These are phyloP conservation scores for Bombus vancouverensis DNA, from an alignment of 1,140 invertebrate species.

Conservation along the genomic window DNA sequence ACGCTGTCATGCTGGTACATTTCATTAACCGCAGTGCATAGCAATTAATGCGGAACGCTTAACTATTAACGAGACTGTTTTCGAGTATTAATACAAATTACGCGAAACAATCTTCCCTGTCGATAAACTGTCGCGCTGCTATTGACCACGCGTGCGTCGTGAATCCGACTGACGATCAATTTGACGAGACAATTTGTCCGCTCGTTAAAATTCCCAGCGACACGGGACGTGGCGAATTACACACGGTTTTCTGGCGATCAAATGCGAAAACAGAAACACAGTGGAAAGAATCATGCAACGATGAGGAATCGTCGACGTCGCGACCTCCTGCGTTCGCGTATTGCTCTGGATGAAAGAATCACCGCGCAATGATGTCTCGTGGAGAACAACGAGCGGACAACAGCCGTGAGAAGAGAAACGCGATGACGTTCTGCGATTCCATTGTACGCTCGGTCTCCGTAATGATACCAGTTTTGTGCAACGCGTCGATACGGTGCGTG, in stretches of 20 bases:
- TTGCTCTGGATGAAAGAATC: neutral
- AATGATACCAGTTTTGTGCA: conserved; percentile 55
- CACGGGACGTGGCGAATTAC: neutral
- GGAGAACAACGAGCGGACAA: neutral
- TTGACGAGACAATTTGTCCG: conserved; percentile 32
- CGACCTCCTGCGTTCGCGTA: neutral
- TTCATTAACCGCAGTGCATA: conserved; percentile 42
- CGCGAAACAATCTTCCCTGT: conserved; percentile 24
- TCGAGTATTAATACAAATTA: conserved; percentile 50
- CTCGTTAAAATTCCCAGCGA: conserved; percentile 12
- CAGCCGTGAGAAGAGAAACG: neutral
- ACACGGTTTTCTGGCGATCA: neutral
- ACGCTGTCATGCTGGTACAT: neutral
- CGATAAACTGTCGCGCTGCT: conserved; percentile 5
- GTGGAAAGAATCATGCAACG: neutral
- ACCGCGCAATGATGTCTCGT: neutral
- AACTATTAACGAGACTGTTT: conserved; percentile 45
- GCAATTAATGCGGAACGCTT: conserved; percentile 29
- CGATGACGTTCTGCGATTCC: conserved; percentile 38
- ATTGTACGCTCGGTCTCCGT: conserved; percentile 45
- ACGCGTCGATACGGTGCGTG: neutral
- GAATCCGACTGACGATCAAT: conserved; percentile 13
- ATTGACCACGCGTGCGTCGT: neutral
- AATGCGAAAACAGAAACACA: neutral
- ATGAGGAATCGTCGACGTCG: neutral